Evolutionary conservation across 2,797 vertebrate genomes (phyloP).

Genomic region (Peromyscus melanophrys): DNA sequence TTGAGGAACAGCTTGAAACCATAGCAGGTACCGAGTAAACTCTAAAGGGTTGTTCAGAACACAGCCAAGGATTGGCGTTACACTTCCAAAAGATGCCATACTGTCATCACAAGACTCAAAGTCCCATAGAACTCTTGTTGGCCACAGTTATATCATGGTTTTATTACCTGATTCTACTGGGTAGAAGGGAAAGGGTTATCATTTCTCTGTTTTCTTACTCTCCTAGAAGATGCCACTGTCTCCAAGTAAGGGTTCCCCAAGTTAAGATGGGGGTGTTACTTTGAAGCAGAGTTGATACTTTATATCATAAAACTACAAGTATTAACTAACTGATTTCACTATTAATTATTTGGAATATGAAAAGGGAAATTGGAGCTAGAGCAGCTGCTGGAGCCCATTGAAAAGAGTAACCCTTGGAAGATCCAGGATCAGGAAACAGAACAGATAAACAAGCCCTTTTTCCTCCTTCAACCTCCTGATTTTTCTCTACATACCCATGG

Average conservation of each 20-base stretch:
- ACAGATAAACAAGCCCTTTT: background rate
- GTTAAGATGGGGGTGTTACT: background rate
- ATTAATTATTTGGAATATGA: background rate
- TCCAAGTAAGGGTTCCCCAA: background rate
- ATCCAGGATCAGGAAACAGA: background rate
- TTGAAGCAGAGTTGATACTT: background rate
- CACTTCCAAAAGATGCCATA: background rate
- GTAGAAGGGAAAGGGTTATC: background rate
- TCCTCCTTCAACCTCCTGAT: background rate
- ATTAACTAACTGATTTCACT: background rate
- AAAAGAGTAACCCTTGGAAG: background rate
- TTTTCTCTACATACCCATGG: background rate
- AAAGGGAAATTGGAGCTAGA: background rate
- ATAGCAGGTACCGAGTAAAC: background rate
- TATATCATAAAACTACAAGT: background rate
- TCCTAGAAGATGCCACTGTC: background rate
- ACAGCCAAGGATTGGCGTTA: background rate
- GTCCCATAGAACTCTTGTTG: background rate
- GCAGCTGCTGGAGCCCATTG: background rate
- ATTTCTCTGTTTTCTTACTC: background rate
- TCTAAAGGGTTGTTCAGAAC: background rate
- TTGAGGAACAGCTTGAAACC: slow-evolving; percentile 13
- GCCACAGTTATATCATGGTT: background rate
- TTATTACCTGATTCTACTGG: background rate
- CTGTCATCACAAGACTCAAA: background rate